Conservation (phyloP, 2,888 invertebrate species). For the Drosophila parthenogenetica region DNA sequence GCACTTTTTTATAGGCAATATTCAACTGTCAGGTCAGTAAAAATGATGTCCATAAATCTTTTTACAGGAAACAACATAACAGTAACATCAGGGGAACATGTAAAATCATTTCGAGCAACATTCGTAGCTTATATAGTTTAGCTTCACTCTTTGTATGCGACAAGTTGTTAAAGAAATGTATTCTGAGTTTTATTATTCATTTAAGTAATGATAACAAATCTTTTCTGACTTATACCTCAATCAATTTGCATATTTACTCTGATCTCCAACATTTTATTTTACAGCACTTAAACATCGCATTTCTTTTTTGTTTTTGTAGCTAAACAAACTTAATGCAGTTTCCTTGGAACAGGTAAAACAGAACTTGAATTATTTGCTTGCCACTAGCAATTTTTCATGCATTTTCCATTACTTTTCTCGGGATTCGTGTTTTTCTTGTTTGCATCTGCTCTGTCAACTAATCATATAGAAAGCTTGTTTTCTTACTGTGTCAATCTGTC, state of each 20-base stretch:
- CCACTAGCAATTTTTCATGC: conserved; percentile 34
- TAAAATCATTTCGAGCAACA: conserved; percentile 5
- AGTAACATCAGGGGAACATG: conserved; percentile 8
- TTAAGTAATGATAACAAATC: neutral
- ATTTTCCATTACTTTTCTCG: conserved; percentile 34
- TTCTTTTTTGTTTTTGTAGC: conserved; percentile 26
- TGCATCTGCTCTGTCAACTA: conserved; percentile 65
- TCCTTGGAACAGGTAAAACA: conserved; percentile 1
- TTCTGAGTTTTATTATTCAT: neutral
- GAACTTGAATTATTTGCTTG: conserved; percentile 47
- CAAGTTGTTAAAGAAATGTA: neutral
- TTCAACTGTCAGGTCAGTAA: conserved; percentile 19
- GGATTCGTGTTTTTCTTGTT: neutral
- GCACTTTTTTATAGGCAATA: conserved; percentile 33
- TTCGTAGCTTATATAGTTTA: neutral
- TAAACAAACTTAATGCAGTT: conserved; percentile 41
- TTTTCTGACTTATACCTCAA: neutral
- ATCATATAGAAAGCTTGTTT: conserved; percentile 71
- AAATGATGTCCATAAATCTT: conserved; percentile 12
- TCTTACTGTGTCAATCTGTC: conserved; percentile 33
- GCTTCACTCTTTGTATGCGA: neutral
- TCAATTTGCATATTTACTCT: neutral
- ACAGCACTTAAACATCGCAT: neutral
- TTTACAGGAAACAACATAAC: neutral
- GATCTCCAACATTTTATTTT: neutral